Evolutionary conservation across 1,140 invertebrate species (phyloP), one percentile per base, ranked within the genome.

Genomic region (Drosophila sechellia): DNA sequence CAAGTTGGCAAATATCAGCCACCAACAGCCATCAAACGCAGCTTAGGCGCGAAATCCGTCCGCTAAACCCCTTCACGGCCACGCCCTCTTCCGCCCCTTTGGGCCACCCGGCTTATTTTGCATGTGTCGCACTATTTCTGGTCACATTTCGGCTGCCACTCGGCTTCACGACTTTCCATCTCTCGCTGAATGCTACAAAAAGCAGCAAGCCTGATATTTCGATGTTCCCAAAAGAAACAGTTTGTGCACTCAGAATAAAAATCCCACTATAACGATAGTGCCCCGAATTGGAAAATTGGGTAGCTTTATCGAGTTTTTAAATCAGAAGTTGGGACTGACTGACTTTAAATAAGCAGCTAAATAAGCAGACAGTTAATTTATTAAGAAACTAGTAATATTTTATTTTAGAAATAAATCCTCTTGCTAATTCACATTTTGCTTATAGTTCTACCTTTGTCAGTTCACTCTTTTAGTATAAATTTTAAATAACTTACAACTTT

Each of bases 31-130:
- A 76, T 83, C 75, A 79, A 66, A 84, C 64, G 71, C 52, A 71
- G 80, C 80, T 84, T 84, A 84, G 80, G 80, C 76, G 80, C 76
- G 80, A 64, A 75, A 74, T 58, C 66, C 77, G 50, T 49, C 27
- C 25, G 27, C 52, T 35, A 34, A 27, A 43, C 35, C 46, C 69
- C 45, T 5, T 56, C 55, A 27, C 25, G 25, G 40, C 40, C 61
- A 54, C 39, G 15, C 5, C 27, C 43, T 22, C 43, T 43, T 35
- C 37, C 15, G n/a, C 20, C 39, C 48, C 39, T 56, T 37, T 22
- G 11, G n/a, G 48, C 53, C 20, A 25, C 15, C 49, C 17, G 43
- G 10, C 55, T 65, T 55, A 42, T 13, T 35, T 54, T 49, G 55
- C 58, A 69, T 60, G 54, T 85, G 81, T 79, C 80, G 61, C 50